Evolutionary conservation across 2,113 vertebrate species (phyloP).

Genomic region (Nyctibius bracteatus): DNA sequence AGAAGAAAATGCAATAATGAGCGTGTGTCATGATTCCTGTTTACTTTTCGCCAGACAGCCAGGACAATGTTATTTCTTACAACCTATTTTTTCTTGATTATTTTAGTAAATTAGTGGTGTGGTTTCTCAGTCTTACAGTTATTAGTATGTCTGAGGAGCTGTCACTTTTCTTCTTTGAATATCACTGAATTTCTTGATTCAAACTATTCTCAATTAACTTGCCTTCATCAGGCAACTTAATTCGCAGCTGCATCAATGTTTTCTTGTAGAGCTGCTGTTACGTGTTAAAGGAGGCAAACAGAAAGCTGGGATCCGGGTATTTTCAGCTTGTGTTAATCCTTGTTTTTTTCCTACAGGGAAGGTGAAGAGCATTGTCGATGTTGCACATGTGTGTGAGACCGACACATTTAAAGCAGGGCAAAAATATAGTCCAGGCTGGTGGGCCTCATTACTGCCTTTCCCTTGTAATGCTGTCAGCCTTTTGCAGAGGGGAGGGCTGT

Average conservation of each 20-base stretch:
- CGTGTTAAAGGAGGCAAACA: background rate
- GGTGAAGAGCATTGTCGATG: background rate
- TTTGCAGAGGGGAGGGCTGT: background rate
- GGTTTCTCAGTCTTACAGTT: background rate
- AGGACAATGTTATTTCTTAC: background rate
- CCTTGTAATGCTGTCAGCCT: background rate
- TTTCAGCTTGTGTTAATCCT: background rate
- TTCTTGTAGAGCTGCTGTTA: background rate
- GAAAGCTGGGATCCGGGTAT: background rate
- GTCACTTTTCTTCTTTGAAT: background rate
- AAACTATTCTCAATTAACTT: background rate
- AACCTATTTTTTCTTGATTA: background rate
- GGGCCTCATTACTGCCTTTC: background rate
- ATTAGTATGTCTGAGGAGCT: background rate
- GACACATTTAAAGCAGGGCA: background rate
- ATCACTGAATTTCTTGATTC: background rate
- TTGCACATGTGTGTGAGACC: accelerated
- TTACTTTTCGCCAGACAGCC: background rate
- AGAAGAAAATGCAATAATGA: background rate
- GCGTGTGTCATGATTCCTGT: background rate
- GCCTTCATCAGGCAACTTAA: background rate
- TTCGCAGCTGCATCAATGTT: background rate
- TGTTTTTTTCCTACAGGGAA: background rate
- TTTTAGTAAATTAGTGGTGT: background rate
- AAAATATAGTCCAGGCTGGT: background rate